Evolutionary conservation across 2,113 vertebrate species (phyloP).

Genomic region (Climacteris rufus): DNA sequence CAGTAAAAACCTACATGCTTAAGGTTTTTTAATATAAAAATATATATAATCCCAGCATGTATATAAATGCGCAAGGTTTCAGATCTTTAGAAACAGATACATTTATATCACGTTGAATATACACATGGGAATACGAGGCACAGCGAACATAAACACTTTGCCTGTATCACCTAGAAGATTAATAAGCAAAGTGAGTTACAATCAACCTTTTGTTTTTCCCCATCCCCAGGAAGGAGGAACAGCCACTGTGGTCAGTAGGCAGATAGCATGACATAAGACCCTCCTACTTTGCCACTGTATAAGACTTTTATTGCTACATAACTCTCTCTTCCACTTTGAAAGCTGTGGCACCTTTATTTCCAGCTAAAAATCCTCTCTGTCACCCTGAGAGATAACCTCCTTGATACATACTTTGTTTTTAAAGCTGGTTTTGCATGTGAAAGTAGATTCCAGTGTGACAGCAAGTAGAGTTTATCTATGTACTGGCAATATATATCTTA

Average conservation of each 20-base stretch:
- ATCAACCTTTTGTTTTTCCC: not conserved
- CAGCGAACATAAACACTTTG: not conserved
- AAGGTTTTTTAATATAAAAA: not conserved
- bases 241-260: not conserved
- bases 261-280: not conserved
- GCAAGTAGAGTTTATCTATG: not conserved
- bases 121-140: not conserved
- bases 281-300: rapidly evolving
- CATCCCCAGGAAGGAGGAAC: not conserved
- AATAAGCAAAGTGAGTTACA: not conserved
- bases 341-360: not conserved
- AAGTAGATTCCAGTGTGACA: not conserved
- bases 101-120: not conserved
- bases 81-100: not conserved
- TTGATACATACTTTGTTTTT: not conserved
- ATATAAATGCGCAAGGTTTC: not conserved
- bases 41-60: not conserved
- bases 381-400: not conserved
- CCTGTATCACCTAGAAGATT: not conserved
- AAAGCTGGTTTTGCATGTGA: not conserved
- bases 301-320: not conserved
- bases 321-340: not conserved
- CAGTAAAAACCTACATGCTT: not conserved
- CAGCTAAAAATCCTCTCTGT: not conserved
- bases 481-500: not conserved